Percentiles rank a stretch among this genome's conserved stretches.
phyloP scores from a whole-genome alignment of 2,113 vertebrate species.

The Cynopterus brachyotis region DNA sequence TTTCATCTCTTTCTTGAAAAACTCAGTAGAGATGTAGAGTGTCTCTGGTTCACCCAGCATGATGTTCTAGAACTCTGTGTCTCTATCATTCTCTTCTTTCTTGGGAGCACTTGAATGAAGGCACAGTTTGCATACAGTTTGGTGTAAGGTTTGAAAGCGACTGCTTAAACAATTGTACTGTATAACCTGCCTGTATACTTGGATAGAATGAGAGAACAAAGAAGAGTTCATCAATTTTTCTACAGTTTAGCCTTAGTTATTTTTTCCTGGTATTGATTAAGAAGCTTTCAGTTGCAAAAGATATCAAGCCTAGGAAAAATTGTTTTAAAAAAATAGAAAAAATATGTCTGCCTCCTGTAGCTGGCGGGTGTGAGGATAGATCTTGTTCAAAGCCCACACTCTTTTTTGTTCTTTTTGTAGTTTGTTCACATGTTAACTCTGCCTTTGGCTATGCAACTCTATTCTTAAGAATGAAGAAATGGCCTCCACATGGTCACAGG shows the following conservation, averaged over 20 bases:
- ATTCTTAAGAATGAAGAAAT: background rate
- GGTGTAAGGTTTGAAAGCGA: background rate
- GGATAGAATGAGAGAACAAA: background rate
- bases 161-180: background rate
- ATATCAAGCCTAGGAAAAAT: background rate
- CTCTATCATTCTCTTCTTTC: background rate
- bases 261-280: slow-evolving; percentile 1
- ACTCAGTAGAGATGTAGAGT: background rate
- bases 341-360: background rate
- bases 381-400: background rate
- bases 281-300: background rate
- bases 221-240: background rate
- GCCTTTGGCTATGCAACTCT: background rate
- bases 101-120: background rate
- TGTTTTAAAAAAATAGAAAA: background rate
- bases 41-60: background rate
- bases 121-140: background rate
- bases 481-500: background rate
- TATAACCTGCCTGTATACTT: background rate
- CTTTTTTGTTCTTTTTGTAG: background rate
- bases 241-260: background rate
- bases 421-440: background rate
- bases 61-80: background rate
- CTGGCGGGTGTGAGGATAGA: background rate
- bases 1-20: background rate